These are phyloP conservation scores for Microtus montanus DNA, from an alignment of 2,113 vertebrate genomes.

Conservation along the genomic window DNA sequence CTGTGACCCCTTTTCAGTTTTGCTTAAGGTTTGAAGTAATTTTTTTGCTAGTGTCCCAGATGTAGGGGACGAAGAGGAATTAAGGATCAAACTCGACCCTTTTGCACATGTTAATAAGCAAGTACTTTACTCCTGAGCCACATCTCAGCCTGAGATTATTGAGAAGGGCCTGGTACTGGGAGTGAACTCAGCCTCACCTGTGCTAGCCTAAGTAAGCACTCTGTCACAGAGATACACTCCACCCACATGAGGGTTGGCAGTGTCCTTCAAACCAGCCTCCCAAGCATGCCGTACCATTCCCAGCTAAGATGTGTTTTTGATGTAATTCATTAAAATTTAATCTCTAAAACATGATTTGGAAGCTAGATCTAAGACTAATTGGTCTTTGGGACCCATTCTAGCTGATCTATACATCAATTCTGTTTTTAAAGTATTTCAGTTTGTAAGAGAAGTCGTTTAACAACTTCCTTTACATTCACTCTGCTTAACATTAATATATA, in stretches of 20 bases:
- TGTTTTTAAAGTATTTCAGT: neutral
- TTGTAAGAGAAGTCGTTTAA: slow-evolving; percentile 4
- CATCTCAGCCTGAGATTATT: neutral
- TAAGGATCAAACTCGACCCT: neutral
- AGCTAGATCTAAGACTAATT: neutral
- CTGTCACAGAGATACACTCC: neutral
- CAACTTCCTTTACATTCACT: neutral
- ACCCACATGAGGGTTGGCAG: neutral
- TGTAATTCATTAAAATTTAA: slow-evolving; percentile 1
- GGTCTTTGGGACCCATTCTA: slow-evolving; percentile 31
- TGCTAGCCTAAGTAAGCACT: neutral
- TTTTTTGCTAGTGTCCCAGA: slow-evolving; percentile 2
- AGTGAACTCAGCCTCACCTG: neutral
- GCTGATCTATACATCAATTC: neutral
- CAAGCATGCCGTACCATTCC: neutral
- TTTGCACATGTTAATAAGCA: neutral
- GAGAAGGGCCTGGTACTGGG: neutral
- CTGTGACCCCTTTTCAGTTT: slow-evolving; percentile 5
- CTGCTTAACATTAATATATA: neutral
- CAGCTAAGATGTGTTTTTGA: neutral
- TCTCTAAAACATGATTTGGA: neutral
- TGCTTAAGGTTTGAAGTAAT: slow-evolving; percentile 19
- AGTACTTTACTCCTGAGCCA: neutral
- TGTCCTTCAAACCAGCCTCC: neutral
- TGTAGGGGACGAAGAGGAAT: neutral